Conservation (phyloP, 2,113 vertebrate genomes). For the Elgaria multicarinata region DNA sequence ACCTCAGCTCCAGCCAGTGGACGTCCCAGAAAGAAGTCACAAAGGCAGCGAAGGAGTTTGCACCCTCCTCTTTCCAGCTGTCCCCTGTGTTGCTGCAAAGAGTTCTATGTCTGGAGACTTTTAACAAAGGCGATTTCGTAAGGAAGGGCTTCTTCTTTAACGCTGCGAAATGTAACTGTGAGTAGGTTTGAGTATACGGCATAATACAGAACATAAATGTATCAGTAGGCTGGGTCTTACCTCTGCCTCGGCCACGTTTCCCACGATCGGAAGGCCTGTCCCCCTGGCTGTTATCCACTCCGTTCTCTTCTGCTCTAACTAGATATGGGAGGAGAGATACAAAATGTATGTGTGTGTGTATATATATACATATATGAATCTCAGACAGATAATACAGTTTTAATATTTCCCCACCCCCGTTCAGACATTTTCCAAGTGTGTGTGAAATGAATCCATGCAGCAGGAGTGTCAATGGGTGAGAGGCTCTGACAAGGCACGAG, state of each 20-base stretch:
- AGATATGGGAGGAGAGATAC: conserved; percentile 32
- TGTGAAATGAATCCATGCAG: not conserved
- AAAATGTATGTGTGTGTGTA: no score
- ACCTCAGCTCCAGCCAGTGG: not conserved
- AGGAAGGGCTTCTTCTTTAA: not conserved
- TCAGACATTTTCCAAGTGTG: not conserved
- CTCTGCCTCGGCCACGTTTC: conserved; percentile 89
- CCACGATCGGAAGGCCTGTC: conserved; percentile 88
- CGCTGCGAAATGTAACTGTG: not conserved
- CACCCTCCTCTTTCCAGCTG: no score
- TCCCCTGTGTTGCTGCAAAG: not conserved
- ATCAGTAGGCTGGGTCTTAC: conserved; percentile 72
- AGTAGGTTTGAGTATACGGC: not conserved
- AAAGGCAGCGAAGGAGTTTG: not conserved
- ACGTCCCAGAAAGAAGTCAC: not conserved
- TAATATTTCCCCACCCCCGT: no score
- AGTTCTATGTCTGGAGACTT: not conserved
- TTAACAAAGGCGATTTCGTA: not conserved
- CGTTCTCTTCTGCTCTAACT: conserved; percentile 94
- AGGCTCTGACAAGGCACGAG: not conserved
- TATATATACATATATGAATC: not conserved
- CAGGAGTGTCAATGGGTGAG: not conserved
- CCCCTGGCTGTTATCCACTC: conserved; percentile 86
- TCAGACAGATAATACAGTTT: not conserved
- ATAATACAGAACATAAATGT: not conserved